These are phyloP conservation scores for Calonectris borealis DNA, from an alignment of 2,113 vertebrate species.

Conservation along the genomic window DNA sequence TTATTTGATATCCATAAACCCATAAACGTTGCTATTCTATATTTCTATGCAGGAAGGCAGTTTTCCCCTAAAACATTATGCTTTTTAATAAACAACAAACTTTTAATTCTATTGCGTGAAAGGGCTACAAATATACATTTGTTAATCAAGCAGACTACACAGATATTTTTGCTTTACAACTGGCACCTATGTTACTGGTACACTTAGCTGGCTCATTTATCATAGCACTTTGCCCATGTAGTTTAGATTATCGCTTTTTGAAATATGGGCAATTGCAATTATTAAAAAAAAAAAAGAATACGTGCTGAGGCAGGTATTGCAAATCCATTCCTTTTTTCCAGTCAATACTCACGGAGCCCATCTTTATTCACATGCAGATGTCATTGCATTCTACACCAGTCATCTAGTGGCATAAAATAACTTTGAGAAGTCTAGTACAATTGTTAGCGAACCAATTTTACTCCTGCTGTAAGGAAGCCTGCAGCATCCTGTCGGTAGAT, in stretches of 20 bases:
- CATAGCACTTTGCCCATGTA: slow-evolving; percentile 59
- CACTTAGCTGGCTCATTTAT: slow-evolving; percentile 64
- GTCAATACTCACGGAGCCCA: slow-evolving; percentile 32
- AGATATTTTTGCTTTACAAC: slow-evolving; percentile 78
- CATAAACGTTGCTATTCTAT: slow-evolving; percentile 80
- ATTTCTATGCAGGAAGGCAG: slow-evolving; percentile 77
- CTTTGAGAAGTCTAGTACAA: slow-evolving; percentile 36
- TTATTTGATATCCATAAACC: slow-evolving; percentile 83
- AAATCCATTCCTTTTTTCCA: neutral
- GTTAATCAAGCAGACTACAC: slow-evolving; percentile 79
- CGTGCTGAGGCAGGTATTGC: slow-evolving; percentile 29
- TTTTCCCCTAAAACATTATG: slow-evolving; percentile 73
- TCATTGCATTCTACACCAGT: slow-evolving; percentile 43
- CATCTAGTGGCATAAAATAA: slow-evolving; percentile 12
- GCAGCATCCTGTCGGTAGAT: slow-evolving; percentile 70
- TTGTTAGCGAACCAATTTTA: slow-evolving; percentile 13
- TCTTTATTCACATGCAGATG: slow-evolving; percentile 37
- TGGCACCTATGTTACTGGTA: slow-evolving; percentile 72
- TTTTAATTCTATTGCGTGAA: slow-evolving; percentile 78
- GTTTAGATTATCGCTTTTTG: slow-evolving; percentile 42
- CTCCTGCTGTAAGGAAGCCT: slow-evolving; percentile 10
- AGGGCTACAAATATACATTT: slow-evolving; percentile 81
- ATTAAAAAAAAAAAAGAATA: neutral
- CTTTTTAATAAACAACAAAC: slow-evolving; percentile 77
- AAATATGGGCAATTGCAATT: slow-evolving; percentile 42